Evolutionary conservation across 2,888 invertebrate genomes (phyloP), one percentile per base, ranked within the genome.

Genomic region (Sinhomidia bicolor): DNA sequence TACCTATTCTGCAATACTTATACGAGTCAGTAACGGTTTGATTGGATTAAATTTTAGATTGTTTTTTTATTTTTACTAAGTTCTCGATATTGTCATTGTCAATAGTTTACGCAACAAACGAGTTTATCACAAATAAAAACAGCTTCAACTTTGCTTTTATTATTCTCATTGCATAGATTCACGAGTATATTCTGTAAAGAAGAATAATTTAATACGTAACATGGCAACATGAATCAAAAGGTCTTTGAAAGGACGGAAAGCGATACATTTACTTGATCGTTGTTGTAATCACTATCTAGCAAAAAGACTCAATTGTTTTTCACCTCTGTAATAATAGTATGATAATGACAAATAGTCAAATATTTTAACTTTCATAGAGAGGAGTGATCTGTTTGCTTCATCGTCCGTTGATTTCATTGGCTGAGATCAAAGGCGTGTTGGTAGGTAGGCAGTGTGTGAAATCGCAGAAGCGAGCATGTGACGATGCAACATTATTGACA

Each of bases 391-490:
- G 47, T 26, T 76, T 23, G 26, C 17, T 76, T 0, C n/a, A 65
- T 23, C n/a, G 20, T 51, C 23, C 41, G 4, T 14, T 20, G 20
- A 60, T 82, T 41, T 76, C 54, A 88, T 88, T 88, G 88, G 88
- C n/a, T 62, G 44, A 57, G 2, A 23, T 12, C 26, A 78, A 83
- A 88, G 88, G 88, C 47, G 88, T 88, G 83, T 78, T 80, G 86
- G 41, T 44, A 71, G 29, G 74, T 5, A 78, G 85, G 85, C 65
- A 29, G 44, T 44, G 36, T 12, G 44, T 71, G 29, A 32, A 9
- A 65, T 32, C 32, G 26, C n/a, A 23, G 23, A 9, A 41, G 32
- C 14, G 3, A 47, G 23, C 44, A 44, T 71, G 71, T 71, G 71
- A 71, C 71, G 20, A 47, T 12, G 32, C n/a, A n/a, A n/a, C n/a